phyloP scores from a whole-genome alignment of 2,797 vertebrate genomes.

The Lophius americanus region DNA sequence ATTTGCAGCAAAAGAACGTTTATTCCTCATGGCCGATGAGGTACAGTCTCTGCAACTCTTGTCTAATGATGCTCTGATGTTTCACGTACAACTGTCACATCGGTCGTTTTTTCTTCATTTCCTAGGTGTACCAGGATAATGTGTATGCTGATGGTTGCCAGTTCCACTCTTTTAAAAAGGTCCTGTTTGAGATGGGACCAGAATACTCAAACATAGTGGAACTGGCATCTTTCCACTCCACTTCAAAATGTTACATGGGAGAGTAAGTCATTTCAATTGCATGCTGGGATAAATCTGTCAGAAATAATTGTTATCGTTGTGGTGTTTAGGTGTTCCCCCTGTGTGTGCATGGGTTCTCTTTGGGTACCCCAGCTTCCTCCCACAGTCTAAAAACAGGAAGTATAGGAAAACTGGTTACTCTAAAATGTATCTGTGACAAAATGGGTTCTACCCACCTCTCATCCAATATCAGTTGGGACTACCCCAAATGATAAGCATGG shows the following conservation, averaged over 20 bases:
- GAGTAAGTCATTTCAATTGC: slow-evolving; percentile 83
- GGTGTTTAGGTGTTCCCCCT: too few relatives aligned
- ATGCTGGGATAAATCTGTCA: not conserved
- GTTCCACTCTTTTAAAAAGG: slow-evolving; percentile 96
- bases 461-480: too few relatives aligned
- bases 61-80: not conserved
- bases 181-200: slow-evolving; percentile 91
- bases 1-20: slow-evolving; percentile 89
- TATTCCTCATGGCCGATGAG: slow-evolving; percentile 94
- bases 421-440: too few relatives aligned
- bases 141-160: slow-evolving; percentile 87
- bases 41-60: slow-evolving; percentile 59
- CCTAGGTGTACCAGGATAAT: slow-evolving; percentile 93
- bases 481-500: too few relatives aligned
- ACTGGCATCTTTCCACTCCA: slow-evolving; percentile 91
- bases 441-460: too few relatives aligned
- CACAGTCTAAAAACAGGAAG: too few relatives aligned
- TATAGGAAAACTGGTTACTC: too few relatives aligned
- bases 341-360: too few relatives aligned
- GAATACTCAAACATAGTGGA: slow-evolving; percentile 85
- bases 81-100: not conserved
- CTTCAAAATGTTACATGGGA: slow-evolving; percentile 95
- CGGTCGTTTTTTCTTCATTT: not conserved
- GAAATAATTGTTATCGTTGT: not conserved
- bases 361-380: too few relatives aligned